A percentile compares a stretch with the other conserved stretches of the same genome.
These are phyloP conservation scores for Lycocerus yunnanus DNA, from an alignment of 2,888 invertebrate genomes.

Conservation along the genomic window DNA sequence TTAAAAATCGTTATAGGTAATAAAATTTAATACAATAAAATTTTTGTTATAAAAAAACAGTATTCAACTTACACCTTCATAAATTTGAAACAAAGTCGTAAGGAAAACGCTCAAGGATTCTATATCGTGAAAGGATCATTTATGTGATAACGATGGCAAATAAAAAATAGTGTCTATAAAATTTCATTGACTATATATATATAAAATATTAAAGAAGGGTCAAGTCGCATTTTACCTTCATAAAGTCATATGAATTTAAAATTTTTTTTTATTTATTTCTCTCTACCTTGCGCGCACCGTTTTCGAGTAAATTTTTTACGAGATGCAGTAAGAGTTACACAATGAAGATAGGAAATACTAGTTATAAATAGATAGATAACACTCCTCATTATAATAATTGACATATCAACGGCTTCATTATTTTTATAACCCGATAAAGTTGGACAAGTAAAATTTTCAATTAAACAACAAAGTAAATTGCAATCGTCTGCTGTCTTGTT, in stretches of 20 bases:
- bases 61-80: conserved; percentile 26
- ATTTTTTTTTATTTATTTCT: conserved; percentile 10
- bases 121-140: conserved; percentile 32
- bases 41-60: conserved; percentile 10
- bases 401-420: neutral
- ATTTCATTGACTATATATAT: conserved; percentile 41
- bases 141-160: conserved; percentile 39
- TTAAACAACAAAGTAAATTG: conserved; percentile 25
- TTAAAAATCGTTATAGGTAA: conserved; percentile 1
- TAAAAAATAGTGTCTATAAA: conserved; percentile 39
- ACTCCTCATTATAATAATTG: neutral
- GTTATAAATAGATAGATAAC: too few relatives aligned
- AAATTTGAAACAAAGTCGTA: conserved; percentile 28
- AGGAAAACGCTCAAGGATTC: conserved; percentile 25
- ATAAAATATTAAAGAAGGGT: conserved; percentile 38
- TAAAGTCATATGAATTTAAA: conserved; percentile 30
- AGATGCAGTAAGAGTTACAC: neutral
- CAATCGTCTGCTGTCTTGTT: conserved; percentile 21
- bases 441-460: conserved; percentile 12
- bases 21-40: conserved; percentile 2
- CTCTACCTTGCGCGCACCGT: neutral
- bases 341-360: too few relatives aligned
- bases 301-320: neutral
- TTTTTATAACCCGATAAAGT: neutral
- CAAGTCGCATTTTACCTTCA: conserved; percentile 25